A percentile compares a stretch with the other conserved stretches of the same genome.
Evolutionary conservation across 1,140 invertebrate species (phyloP).

Genomic region (Neodiprion virginianus): DNA sequence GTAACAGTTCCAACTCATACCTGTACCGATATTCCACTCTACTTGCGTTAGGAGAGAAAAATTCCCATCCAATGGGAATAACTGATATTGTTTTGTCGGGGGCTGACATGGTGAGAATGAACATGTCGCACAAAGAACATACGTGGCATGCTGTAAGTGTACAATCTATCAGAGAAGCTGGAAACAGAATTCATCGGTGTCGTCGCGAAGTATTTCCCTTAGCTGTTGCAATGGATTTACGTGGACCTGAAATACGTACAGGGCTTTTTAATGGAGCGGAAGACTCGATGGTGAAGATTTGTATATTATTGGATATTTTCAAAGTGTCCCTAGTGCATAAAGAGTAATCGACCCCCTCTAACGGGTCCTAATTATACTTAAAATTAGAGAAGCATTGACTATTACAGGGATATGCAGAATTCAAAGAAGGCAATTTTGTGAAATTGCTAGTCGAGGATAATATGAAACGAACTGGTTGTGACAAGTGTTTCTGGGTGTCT

Average conservation of each 20-base stretch:
- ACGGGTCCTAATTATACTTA: slow-evolving; percentile 54
- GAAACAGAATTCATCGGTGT: slow-evolving; percentile 13
- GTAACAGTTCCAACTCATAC: not conserved
- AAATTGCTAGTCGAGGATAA: slow-evolving; percentile 24
- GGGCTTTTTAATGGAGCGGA: slow-evolving; percentile 45
- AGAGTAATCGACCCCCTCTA: slow-evolving; percentile 43
- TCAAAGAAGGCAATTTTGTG: slow-evolving; percentile 50
- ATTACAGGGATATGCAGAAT: slow-evolving; percentile 47
- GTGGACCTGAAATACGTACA: slow-evolving; percentile 57
- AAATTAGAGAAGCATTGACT: slow-evolving; percentile 51
- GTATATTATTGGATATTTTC: slow-evolving; percentile 10
- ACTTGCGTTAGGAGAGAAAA: slow-evolving; percentile 21
- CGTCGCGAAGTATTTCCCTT: slow-evolving; percentile 39
- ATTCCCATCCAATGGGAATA: slow-evolving; percentile 28
- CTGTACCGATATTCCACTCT: not conserved
- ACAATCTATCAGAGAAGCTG: slow-evolving; percentile 28
- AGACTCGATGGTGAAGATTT: slow-evolving; percentile 22
- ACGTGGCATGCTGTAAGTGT: slow-evolving; percentile 33
- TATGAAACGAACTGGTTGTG: slow-evolving; percentile 26
- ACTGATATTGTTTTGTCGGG: slow-evolving; percentile 30
- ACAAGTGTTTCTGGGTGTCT: slow-evolving; percentile 30
- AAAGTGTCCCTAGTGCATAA: slow-evolving; percentile 47
- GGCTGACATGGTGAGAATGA: slow-evolving; percentile 35
- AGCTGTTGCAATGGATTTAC: slow-evolving; percentile 56
- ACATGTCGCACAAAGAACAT: slow-evolving; percentile 32